phyloP scores from a whole-genome alignment of 2,888 invertebrate species.

The Argynnis bischoffii region DNA sequence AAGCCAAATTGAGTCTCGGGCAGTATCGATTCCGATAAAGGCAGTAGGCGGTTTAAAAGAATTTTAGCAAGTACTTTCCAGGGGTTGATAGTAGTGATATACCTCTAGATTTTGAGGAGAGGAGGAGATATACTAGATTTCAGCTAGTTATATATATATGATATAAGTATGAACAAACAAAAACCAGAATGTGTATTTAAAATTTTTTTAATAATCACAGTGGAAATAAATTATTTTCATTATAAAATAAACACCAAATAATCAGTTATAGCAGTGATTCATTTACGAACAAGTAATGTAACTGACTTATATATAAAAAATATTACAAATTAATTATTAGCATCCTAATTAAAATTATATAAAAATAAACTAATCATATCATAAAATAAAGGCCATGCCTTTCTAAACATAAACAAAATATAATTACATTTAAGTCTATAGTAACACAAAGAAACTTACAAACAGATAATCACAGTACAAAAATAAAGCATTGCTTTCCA shows the following conservation, averaged over 20 bases:
- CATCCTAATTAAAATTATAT: slow-evolving; percentile 45
- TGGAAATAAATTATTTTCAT: slow-evolving; percentile 71
- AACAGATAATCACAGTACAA: slow-evolving; percentile 78
- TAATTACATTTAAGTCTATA: slow-evolving; percentile 46
- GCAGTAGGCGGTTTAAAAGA: no score
- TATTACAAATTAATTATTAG: slow-evolving; percentile 36
- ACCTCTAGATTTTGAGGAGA: no score
- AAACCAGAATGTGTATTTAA: slow-evolving; percentile 44
- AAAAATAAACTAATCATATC: slow-evolving; percentile 57
- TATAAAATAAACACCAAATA: slow-evolving; percentile 57
- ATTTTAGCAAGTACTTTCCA: no score
- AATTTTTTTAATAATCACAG: slow-evolving; percentile 62
- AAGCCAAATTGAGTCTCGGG: no score
- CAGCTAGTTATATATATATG: no score
- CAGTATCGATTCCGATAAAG: no score
- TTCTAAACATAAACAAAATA: slow-evolving; percentile 29
- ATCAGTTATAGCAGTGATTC: slow-evolving; percentile 44
- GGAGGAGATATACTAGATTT: no score
- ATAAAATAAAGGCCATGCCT: slow-evolving; percentile 65
- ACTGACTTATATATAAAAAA: slow-evolving; percentile 31
- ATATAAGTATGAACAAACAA: not conserved
- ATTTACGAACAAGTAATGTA: slow-evolving; percentile 12
- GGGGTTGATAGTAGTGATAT: no score
- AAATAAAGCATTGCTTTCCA: slow-evolving; percentile 79
- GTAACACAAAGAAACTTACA: slow-evolving; percentile 67